These are phyloP conservation scores for Pseudonaja textilis DNA, from an alignment of 2,113 vertebrate species.

Conservation along the genomic window DNA sequence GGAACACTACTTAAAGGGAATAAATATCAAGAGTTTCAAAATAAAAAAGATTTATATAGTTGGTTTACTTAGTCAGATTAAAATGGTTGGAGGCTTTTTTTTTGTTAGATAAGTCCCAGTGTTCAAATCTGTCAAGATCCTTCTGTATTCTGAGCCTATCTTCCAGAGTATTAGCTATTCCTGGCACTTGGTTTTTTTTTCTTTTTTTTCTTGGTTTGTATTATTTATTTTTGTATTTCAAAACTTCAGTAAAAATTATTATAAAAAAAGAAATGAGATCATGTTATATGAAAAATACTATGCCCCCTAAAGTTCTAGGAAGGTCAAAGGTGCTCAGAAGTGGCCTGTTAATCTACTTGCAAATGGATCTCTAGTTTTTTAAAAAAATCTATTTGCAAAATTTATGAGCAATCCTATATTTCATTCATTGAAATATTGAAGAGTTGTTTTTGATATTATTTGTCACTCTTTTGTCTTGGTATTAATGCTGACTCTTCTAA, in stretches of 20 bases:
- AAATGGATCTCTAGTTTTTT: background rate
- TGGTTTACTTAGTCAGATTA: background rate
- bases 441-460: background rate
- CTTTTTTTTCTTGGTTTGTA: background rate
- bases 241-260: background rate
- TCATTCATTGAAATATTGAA: background rate
- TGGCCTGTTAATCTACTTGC: background rate
- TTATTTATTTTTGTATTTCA: background rate
- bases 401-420: background rate
- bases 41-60: background rate
- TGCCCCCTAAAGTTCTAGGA: background rate
- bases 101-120: background rate
- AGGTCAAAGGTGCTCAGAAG: background rate
- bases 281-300: background rate
- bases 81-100: background rate
- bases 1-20: background rate
- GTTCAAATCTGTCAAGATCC: background rate
- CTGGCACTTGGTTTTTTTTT: background rate
- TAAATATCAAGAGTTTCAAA: background rate
- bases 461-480: background rate
- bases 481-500: background rate
- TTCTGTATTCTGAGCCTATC: background rate
- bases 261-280: background rate
- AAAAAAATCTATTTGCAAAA: background rate
- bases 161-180: background rate